A percentile compares a stretch with the other conserved stretches of the same genome.
Evolutionary conservation across 2,888 invertebrate species (phyloP).

Genomic region (Choreutis nemorana): DNA sequence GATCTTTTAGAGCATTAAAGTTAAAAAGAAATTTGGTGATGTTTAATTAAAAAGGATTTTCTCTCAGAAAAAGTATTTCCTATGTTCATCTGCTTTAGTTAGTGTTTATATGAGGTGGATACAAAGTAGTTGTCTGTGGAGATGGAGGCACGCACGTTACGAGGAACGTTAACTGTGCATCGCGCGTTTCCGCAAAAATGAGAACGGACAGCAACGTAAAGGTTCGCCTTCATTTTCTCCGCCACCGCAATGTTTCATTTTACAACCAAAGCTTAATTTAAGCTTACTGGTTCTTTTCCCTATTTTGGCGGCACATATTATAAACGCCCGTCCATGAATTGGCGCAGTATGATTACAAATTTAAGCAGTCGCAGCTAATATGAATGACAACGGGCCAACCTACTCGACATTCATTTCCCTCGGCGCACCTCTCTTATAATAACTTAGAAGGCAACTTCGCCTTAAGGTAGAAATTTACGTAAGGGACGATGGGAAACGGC

Average conservation of each 20-base stretch:
- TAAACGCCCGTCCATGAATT: slow-evolving; percentile 36
- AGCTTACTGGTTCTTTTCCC: slow-evolving; percentile 21
- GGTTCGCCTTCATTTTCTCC: too few species aligned
- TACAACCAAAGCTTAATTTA: slow-evolving; percentile 14
- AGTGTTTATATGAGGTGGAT: too few species aligned
- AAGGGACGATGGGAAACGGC: slow-evolving; percentile 21
- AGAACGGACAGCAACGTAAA: too few species aligned
- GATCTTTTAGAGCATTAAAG: slow-evolving; percentile 8
- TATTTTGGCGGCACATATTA: slow-evolving; percentile 29
- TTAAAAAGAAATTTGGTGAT: too few species aligned
- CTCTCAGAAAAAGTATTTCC: too few species aligned
- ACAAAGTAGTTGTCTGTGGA: too few species aligned
- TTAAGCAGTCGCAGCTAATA: slow-evolving; percentile 62
- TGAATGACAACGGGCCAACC: slow-evolving; percentile 63
- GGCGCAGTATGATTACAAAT: slow-evolving; percentile 59
- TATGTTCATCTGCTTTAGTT: too few species aligned
- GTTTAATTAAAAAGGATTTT: not conserved
- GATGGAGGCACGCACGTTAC: too few species aligned
- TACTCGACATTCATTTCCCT: slow-evolving; percentile 65
- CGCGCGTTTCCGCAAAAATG: too few species aligned
- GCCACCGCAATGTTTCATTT: slow-evolving; percentile 29
- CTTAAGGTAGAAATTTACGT: slow-evolving; percentile 39
- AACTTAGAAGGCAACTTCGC: slow-evolving; percentile 58
- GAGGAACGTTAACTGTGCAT: too few species aligned
- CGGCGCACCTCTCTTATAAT: slow-evolving; percentile 64